Evolutionary conservation across 2,888 invertebrate species (phyloP).

Genomic region (Tyria jacobaeae): DNA sequence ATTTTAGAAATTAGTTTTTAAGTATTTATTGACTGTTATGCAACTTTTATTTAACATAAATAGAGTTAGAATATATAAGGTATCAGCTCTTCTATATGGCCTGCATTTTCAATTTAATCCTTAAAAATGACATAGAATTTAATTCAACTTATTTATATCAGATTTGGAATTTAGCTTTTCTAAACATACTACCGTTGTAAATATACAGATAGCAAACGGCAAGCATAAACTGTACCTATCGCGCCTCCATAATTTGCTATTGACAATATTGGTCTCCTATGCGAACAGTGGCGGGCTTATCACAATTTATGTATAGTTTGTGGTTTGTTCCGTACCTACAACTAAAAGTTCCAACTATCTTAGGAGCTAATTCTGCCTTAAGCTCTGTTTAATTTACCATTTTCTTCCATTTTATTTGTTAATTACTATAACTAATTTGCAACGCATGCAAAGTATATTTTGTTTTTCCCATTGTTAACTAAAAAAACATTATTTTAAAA

Average conservation of each 20-base stretch:
- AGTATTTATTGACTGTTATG: too few species aligned
- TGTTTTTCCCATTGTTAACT: too few species aligned
- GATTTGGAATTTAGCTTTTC: not conserved
- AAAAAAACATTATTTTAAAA: too few species aligned
- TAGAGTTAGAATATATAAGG: too few species aligned
- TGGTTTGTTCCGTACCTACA: conserved; percentile 8
- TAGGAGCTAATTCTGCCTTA: not conserved
- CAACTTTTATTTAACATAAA: too few species aligned
- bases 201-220: not conserved
- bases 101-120: too few species aligned
- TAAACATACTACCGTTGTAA: not conserved
- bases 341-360: conserved; percentile 13
- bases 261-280: conserved; percentile 8
- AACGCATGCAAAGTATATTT: too few species aligned
- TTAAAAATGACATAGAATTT: too few species aligned
- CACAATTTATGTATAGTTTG: conserved; percentile 13
- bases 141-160: not conserved
- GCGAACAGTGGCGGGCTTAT: conserved; percentile 10
- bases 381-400: not conserved
- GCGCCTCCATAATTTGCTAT: conserved; percentile 8
- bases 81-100: too few species aligned
- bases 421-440: not conserved
- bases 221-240: not conserved
- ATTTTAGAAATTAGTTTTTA: too few species aligned
- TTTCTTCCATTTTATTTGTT: not conserved